A percentile compares a stretch with the other conserved stretches of the same genome.
Evolutionary conservation across 2,113 vertebrate genomes (phyloP).

Genomic region (Halichoerus grypus): DNA sequence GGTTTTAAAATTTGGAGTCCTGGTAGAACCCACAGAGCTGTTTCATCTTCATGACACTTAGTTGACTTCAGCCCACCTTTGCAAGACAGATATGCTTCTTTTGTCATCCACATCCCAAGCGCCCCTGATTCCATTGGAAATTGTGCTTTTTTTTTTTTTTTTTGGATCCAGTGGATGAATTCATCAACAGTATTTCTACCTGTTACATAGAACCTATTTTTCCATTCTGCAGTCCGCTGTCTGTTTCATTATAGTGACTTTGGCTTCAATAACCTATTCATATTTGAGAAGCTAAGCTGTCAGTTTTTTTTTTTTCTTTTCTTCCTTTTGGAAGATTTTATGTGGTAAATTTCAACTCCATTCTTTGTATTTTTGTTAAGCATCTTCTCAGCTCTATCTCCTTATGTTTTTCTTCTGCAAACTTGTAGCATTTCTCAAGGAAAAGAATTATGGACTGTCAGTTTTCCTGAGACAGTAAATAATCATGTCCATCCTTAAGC

Average conservation of each 20-base stretch:
- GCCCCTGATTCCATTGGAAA: conserved; percentile 55
- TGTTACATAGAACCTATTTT: conserved; percentile 60
- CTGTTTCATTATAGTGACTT: conserved; percentile 46
- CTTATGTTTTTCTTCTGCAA: conserved; percentile 81
- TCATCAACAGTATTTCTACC: conserved; percentile 28
- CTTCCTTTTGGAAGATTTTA: not conserved
- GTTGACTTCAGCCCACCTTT: not conserved
- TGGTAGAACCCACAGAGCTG: not conserved
- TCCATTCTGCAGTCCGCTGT: conserved; percentile 64
- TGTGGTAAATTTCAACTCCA: conserved; percentile 63
- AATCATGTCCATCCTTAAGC: conserved; percentile 63
- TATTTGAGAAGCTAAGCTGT: conserved; percentile 51
- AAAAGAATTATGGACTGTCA: conserved; percentile 66
- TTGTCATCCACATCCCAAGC: not conserved
- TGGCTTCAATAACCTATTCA: conserved; percentile 48
- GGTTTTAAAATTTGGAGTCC: conserved; percentile 54
- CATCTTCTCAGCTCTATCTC: conserved; percentile 80
- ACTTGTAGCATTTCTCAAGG: conserved; percentile 50
- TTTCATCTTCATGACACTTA: conserved; percentile 31
- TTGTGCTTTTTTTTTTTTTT: conserved; percentile 71
- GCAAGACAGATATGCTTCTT: conserved; percentile 20
- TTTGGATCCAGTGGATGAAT: conserved; percentile 11
- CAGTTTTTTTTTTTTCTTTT: not conserved
- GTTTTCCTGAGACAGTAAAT: conserved; percentile 71
- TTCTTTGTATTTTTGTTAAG: conserved; percentile 77